Base-by-base conservation (phyloP, 92 coral and sea anemone species). In the Pocillopora grandis region DNA sequence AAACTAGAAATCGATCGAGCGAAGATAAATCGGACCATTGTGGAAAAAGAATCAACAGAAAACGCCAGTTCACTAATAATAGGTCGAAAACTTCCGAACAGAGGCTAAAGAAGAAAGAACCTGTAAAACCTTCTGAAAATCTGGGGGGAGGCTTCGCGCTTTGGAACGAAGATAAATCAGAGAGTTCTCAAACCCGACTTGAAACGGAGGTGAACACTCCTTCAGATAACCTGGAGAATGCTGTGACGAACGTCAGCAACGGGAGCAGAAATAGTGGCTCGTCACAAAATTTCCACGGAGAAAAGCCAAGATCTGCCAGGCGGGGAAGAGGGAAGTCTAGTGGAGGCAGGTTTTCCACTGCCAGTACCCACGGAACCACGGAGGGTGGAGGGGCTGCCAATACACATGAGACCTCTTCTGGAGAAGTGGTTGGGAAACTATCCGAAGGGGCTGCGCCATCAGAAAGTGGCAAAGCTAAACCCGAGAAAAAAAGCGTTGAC, bases 1-100 rank as follows among this genome's bases (percentile, higher is more conserved):
- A 42, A 80, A 49, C 88, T 12, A 58, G 68, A 27, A 36, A 70
- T 56, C 62, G 62, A 36, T 58, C 80, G 58, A 80, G 63, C 42
- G 86, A 76, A 66, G 84, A 31, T 58, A 83, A 16, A 20, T 68
- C 35, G 14, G 61, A 14, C 58, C 49, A 75, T 18, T 12, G 27
- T 11, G 64, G 5, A 48, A 76, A n/a, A 55, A 12, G 75, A 61
- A 19, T 56, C 76, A 79, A 65, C 69, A 86, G 71, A 66, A 61
- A 36, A 71, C 65, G 27, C 3, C 14, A 21, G 14, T 10, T 57
- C 16, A 63, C 2, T 70, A 33, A 36, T 36, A 81, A 78, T 33
- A 42, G 89, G 20, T 76, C 76, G 4, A 71, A 78, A 14, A 74
- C 74, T 23, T 57, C 72, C 69, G 86, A 58, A 18, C 16, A 71